Conservation (phyloP, 2,113 vertebrate genomes). For the Vidua macroura region DNA sequence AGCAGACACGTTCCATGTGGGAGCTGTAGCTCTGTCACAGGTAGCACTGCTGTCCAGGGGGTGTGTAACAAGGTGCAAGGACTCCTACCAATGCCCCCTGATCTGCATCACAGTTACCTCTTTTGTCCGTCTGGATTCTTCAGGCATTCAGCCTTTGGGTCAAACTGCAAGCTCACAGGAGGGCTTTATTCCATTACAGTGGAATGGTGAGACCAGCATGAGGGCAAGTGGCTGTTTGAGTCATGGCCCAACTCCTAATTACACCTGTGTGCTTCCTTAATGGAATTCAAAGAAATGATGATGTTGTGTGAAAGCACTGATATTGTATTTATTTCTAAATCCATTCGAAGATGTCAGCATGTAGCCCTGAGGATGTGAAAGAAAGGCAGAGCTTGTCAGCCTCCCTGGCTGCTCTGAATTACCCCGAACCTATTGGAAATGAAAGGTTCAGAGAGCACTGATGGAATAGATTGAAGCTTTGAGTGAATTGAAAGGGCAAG, state of each 20-base stretch:
- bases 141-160: background rate
- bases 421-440: slow-evolving; percentile 53
- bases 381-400: background rate
- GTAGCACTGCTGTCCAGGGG: background rate
- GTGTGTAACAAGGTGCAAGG: background rate
- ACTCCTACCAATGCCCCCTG: background rate
- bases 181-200: background rate
- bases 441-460: slow-evolving; percentile 63
- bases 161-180: background rate
- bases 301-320: slow-evolving; percentile 5
- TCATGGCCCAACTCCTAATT: slow-evolving; percentile 14
- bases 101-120: background rate
- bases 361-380: background rate
- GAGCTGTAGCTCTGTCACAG: background rate
- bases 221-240: slow-evolving; percentile 26
- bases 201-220: background rate
- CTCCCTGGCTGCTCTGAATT: slow-evolving; percentile 35
- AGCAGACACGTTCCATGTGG: background rate
- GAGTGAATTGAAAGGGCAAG: slow-evolving; percentile 53
- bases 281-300: slow-evolving; percentile 52
- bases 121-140: background rate
- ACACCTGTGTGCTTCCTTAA: slow-evolving; percentile 31
- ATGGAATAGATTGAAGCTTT: slow-evolving; percentile 46
- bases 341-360: slow-evolving; percentile 41
- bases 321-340: slow-evolving; percentile 55